Evolutionary conservation across 2,113 vertebrate species (phyloP).

Genomic region (Camelus dromedarius): DNA sequence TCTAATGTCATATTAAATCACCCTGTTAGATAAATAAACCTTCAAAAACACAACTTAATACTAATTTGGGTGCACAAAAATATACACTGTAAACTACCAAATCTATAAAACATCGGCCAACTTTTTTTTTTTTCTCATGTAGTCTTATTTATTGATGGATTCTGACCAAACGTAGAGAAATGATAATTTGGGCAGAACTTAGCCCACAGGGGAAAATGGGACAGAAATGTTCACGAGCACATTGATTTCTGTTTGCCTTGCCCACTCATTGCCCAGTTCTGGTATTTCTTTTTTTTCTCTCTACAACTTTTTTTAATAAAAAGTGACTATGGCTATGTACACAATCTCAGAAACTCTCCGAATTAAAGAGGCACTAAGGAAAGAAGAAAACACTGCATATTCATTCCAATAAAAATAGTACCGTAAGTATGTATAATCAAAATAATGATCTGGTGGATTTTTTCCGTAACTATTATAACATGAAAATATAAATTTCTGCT

Average conservation of each 20-base stretch:
- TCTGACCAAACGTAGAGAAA: neutral
- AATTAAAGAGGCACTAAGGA: conserved; percentile 26
- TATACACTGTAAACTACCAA: neutral
- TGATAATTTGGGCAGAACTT: neutral
- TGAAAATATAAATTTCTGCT: conserved; percentile 38
- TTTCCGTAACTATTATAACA: neutral
- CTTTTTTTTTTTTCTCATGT: neutral
- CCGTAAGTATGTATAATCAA: neutral
- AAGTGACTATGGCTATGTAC: neutral
- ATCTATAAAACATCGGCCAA: conserved; percentile 38
- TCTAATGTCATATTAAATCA: neutral
- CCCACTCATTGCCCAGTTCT: neutral
- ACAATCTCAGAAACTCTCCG: neutral
- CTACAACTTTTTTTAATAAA: neutral
- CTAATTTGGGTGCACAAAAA: neutral
- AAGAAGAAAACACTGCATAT: neutral
- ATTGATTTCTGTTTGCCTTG: no score
- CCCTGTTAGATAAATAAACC: neutral
- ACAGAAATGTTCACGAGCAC: neutral
- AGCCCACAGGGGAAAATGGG: neutral
- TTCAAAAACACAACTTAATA: conserved; percentile 34
- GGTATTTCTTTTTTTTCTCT: neutral
- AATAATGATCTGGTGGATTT: neutral
- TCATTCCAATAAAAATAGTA: conserved; percentile 43
- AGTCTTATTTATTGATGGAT: neutral